Evolutionary conservation across 2,797 vertebrate genomes (phyloP).

Genomic region (Gadopsis marmoratus): DNA sequence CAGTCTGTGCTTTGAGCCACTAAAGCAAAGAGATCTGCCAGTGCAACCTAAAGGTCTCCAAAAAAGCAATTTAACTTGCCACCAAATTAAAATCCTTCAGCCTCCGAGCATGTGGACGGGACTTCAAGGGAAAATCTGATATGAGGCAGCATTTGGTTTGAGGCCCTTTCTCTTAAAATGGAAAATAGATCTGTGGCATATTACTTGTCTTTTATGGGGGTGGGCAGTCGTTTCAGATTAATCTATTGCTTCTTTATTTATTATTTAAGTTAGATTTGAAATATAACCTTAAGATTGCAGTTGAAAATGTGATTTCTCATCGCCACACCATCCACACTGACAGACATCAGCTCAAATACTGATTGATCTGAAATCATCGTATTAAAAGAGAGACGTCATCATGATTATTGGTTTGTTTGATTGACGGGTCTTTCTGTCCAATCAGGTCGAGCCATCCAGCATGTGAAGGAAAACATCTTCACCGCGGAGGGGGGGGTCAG

Average conservation of each 20-base stretch:
- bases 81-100: conserved; percentile 8
- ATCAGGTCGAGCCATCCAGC: conserved; percentile 93
- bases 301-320: too few relatives aligned
- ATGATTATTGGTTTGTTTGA: neutral
- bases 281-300: too few relatives aligned
- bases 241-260: too few relatives aligned
- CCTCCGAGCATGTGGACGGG: neutral
- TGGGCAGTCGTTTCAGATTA: too few relatives aligned
- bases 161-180: too few relatives aligned
- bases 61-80: conserved; percentile 8
- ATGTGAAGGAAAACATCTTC: conserved; percentile 92
- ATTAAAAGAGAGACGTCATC: neutral
- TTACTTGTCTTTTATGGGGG: too few relatives aligned
- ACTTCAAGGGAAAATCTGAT: neutral
- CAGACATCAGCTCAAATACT: too few relatives aligned
- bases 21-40: neutral
- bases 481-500: conserved; percentile 88
- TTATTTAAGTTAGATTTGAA: too few relatives aligned
- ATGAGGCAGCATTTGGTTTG: too few relatives aligned
- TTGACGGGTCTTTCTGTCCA: neutral
- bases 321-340: too few relatives aligned
- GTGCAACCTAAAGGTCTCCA: neutral
- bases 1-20: neutral
- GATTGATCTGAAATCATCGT: neutral
- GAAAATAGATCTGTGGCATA: too few relatives aligned